phyloP scores from a whole-genome alignment of 1,140 invertebrate genomes.

The Cydia pomonella region DNA sequence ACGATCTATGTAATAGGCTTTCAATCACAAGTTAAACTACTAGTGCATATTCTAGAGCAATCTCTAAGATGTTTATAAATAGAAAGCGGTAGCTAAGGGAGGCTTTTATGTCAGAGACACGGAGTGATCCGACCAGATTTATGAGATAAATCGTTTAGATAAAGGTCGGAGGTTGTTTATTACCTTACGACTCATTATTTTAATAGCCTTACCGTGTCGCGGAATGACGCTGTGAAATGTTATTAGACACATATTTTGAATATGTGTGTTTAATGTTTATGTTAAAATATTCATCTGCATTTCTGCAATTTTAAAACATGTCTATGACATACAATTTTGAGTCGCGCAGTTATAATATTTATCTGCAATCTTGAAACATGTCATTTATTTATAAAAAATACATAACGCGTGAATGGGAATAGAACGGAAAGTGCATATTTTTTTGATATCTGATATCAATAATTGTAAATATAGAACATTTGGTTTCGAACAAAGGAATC shows the following conservation, averaged over 20 bases:
- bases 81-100: constrained; percentile 2
- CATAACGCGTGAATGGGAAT: no score
- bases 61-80: constrained; percentile 10
- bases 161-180: constrained; percentile 25
- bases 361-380: no score
- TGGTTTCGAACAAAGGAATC: constrained; percentile 49
- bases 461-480: neutral
- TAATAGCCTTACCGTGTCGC: neutral
- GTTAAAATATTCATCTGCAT: no score
- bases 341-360: no score
- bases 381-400: no score
- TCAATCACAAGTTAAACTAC: neutral
- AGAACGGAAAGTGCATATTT: neutral
- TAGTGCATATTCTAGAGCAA: constrained; percentile 1
- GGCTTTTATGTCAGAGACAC: constrained; percentile 14
- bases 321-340: no score
- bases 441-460: neutral
- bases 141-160: constrained; percentile 32
- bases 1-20: neutral
- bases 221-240: neutral
- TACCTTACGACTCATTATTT: constrained; percentile 20
- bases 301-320: no score
- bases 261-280: neutral
- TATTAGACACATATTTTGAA: neutral
- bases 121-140: constrained; percentile 27